Evolutionary conservation across 1,140 invertebrate genomes (phyloP).

Genomic region (Triops cancriformis): DNA sequence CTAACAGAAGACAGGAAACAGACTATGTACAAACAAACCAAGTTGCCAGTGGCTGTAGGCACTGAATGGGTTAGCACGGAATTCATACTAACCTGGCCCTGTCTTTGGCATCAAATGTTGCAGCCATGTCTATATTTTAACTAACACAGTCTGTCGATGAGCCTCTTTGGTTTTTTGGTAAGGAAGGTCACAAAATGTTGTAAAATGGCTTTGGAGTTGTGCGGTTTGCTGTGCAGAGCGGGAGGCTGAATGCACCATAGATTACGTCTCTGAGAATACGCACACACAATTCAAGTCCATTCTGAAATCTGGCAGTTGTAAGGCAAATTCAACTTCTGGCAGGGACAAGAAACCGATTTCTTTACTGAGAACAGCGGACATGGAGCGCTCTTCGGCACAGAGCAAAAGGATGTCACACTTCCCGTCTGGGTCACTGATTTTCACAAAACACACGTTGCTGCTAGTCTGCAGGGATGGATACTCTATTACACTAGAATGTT

Average conservation of each 20-base stretch:
- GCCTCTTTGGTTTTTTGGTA: not conserved
- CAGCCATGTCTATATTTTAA: slow-evolving; percentile 46
- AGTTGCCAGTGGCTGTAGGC: not conserved
- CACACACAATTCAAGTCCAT: not conserved
- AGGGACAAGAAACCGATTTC: not conserved
- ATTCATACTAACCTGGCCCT: slow-evolving; percentile 49
- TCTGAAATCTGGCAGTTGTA: not conserved
- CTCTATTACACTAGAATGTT: not conserved
- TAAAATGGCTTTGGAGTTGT: not conserved
- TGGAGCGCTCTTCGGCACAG: not conserved
- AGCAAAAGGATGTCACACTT: not conserved
- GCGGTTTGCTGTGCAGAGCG: not conserved
- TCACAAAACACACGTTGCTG: not conserved
- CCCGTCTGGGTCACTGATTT: not conserved
- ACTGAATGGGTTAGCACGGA: too few relatives aligned
- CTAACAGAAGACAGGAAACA: slow-evolving; percentile 21
- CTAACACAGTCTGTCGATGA: not conserved
- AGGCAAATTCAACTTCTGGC: not conserved
- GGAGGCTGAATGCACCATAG: not conserved
- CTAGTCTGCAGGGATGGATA: not conserved
- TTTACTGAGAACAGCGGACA: not conserved
- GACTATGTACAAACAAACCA: slow-evolving; percentile 20
- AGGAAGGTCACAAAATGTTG: not conserved
- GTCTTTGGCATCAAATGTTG: slow-evolving; percentile 61
- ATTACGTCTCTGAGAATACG: not conserved